These are phyloP conservation scores for Rhopalosiphum nymphaeae DNA, from an alignment of 2,888 invertebrate species.

Conservation along the genomic window DNA sequence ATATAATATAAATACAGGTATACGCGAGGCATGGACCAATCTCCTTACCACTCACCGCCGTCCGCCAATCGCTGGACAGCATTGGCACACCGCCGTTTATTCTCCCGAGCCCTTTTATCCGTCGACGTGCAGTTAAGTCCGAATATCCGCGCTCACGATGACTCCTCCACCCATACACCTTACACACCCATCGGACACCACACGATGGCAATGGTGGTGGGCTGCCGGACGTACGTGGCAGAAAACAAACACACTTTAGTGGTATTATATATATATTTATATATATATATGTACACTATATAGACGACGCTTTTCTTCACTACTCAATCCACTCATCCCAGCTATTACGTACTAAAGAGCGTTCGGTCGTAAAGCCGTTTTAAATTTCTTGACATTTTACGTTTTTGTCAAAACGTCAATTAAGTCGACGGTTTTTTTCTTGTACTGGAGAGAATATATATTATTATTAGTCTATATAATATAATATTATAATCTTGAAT, in stretches of 20 bases:
- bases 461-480: neutral
- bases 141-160: neutral
- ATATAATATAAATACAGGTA: conserved; percentile 1
- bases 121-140: conserved; percentile 30
- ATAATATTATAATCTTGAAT: neutral
- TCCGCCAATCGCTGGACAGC: neutral
- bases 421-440: neutral
- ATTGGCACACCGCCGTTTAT: conserved; percentile 58
- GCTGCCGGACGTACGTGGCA: conserved; percentile 10
- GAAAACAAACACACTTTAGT: conserved; percentile 44
- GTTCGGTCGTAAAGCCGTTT: neutral
- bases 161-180: neutral
- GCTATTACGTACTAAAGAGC: neutral
- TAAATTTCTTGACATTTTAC: neutral
- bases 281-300: neutral
- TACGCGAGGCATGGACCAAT: neutral
- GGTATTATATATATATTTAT: neutral
- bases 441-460: neutral
- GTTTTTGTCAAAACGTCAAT: neutral
- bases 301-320: neutral
- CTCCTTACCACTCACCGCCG: neutral
- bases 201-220: neutral
- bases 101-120: conserved; percentile 55
- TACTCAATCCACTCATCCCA: neutral
- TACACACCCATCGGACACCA: neutral